These are phyloP conservation scores for Cyanocitta stelleri DNA, from an alignment of 2,113 vertebrate genomes.

Conservation along the genomic window DNA sequence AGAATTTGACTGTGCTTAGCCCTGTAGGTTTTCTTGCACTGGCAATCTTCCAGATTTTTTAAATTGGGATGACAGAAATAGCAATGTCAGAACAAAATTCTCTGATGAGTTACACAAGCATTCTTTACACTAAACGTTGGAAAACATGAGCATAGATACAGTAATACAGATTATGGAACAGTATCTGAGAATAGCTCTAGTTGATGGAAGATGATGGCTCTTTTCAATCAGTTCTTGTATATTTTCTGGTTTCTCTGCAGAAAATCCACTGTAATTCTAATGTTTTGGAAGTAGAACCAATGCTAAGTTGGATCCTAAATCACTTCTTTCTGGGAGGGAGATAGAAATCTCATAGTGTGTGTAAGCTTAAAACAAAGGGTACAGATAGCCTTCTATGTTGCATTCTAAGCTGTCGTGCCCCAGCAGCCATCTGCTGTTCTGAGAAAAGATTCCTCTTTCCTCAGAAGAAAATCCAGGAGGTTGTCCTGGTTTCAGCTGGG, in stretches of 20 bases:
- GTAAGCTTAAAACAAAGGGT: not conserved
- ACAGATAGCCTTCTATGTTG: accelerated
- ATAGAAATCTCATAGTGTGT: accelerated
- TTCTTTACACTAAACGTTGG: not conserved
- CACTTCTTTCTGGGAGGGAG: not conserved
- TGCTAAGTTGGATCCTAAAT: not conserved
- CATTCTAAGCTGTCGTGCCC: not conserved
- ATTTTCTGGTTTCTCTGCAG: not conserved
- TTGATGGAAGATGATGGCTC: not conserved
- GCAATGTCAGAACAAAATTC: not conserved
- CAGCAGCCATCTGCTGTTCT: not conserved
- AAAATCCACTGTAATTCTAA: not conserved
- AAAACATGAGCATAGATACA: not conserved
- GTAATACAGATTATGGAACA: not conserved
- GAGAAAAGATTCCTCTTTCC: not conserved
- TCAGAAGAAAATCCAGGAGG: not conserved
- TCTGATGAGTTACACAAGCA: not conserved
- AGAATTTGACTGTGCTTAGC: not conserved
- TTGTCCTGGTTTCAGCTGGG: not conserved
- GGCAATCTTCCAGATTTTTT: not conserved
- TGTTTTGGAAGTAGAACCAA: not conserved
- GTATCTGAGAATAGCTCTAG: not conserved
- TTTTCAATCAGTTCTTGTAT: not conserved
- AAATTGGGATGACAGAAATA: not conserved
- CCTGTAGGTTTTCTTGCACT: not conserved